phyloP scores from a whole-genome alignment of 2,888 invertebrate species.

The Xanthostigma xanthostigma region DNA sequence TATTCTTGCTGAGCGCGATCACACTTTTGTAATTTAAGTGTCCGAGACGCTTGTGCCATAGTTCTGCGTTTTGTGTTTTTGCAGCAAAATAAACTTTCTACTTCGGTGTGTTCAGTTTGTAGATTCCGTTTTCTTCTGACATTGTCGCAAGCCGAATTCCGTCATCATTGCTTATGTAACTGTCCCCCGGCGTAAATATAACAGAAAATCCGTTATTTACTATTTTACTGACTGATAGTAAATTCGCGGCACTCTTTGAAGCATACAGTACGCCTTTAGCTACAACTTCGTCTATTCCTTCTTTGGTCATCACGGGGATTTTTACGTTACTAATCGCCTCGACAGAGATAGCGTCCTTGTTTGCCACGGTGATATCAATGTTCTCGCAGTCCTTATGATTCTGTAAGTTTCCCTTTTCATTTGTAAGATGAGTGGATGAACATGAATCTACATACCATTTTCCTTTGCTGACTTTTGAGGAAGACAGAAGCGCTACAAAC shows the following conservation, averaged over 20 bases:
- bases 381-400: no score
- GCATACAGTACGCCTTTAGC: constrained; percentile 13
- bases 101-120: constrained; percentile 4
- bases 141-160: constrained; percentile 2
- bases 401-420: background rate
- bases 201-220: constrained; percentile 12
- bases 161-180: constrained; percentile 8
- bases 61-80: constrained; percentile 1
- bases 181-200: constrained; percentile 10
- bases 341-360: background rate
- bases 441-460: constrained; percentile 9
- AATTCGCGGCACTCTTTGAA: constrained; percentile 13
- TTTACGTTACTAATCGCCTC: constrained; percentile 4
- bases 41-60: constrained; percentile 8
- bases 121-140: constrained; percentile 7
- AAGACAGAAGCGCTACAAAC: background rate
- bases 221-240: constrained; percentile 13
- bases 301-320: constrained; percentile 2
- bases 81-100: constrained; percentile 6
- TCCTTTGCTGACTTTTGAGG: background rate
- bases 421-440: constrained; percentile 9
- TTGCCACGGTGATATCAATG: background rate
- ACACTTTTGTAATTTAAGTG: no score
- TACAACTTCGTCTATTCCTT: no score
- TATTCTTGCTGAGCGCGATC: no score